A percentile compares a stretch with the other conserved stretches of the same genome.
Evolutionary conservation across 2,888 invertebrate genomes (phyloP).

Genomic region (Archips crataeganus): DNA sequence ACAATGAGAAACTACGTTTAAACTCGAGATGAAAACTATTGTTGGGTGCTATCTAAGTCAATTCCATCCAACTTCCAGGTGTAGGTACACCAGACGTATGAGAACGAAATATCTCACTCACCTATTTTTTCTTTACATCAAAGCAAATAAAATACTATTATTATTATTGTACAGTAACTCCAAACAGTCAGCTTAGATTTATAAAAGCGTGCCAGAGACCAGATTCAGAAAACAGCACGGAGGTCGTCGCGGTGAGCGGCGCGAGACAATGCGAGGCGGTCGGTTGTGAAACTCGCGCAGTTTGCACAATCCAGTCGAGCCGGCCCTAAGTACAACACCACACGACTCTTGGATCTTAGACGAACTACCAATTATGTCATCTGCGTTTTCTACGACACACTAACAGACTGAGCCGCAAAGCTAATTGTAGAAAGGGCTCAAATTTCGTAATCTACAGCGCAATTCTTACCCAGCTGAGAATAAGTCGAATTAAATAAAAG

Average conservation of each 20-base stretch:
- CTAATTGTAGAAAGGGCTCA: neutral
- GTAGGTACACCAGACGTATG: neutral
- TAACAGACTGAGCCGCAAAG: neutral
- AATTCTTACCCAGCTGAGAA: neutral
- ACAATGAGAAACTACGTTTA: neutral
- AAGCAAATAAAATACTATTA: neutral
- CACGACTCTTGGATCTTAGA: conserved; percentile 12
- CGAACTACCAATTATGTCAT: conserved; percentile 24
- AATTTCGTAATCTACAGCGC: neutral
- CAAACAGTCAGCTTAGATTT: conserved; percentile 13
- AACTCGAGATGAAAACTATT: neutral
- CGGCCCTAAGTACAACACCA: conserved; percentile 21
- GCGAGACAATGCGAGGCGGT: conserved; percentile 83
- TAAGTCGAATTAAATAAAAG: neutral
- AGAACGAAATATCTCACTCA: neutral
- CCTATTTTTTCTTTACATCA: neutral
- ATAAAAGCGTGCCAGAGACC: conserved; percentile 41
- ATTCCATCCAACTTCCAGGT: neutral
- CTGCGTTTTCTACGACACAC: conserved; percentile 8
- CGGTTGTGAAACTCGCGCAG: conserved; percentile 79
- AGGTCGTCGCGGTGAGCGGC: conserved; percentile 83
- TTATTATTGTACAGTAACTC: neutral
- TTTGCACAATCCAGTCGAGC: conserved; percentile 73
- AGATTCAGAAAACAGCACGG: conserved; percentile 68
- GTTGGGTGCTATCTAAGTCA: neutral